Evolutionary conservation across 2,888 invertebrate species (phyloP).

Genomic region (Hirtodrosophila histrioides): DNA sequence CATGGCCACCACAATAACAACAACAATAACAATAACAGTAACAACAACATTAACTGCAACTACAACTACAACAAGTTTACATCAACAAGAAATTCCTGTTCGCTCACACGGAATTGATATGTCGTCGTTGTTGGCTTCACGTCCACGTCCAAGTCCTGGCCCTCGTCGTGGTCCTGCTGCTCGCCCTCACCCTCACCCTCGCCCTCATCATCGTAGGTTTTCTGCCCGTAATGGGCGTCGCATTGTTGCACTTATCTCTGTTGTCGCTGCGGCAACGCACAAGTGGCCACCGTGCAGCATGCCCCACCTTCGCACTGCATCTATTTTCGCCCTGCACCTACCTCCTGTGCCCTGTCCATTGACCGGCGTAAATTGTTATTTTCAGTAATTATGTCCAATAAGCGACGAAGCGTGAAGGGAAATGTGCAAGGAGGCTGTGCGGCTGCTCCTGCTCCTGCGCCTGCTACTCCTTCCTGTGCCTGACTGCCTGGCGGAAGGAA

Average conservation of each 20-base stretch:
- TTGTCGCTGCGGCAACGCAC: constrained; percentile 69
- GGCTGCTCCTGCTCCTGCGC: constrained; percentile 10
- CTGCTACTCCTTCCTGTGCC: constrained; percentile 7
- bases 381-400: constrained; percentile 79
- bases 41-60: constrained; percentile 6
- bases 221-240: constrained; percentile 3
- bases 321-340: neutral
- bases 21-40: constrained; percentile 6
- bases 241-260: constrained; percentile 72
- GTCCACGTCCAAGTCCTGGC: neutral
- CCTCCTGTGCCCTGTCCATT: constrained; percentile 4
- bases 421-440: constrained; percentile 8
- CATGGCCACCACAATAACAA: constrained; percentile 37
- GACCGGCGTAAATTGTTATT: constrained; percentile 73
- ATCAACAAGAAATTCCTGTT: constrained; percentile 56
- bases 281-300: constrained; percentile 47
- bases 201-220: constrained; percentile 1
- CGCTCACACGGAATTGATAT: constrained; percentile 76
- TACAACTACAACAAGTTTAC: constrained; percentile 33
- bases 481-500: constrained; percentile 59
- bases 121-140: constrained; percentile 42
- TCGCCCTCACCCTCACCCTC: constrained; percentile 7
- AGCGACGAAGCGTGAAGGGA: constrained; percentile 68
- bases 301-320: neutral
- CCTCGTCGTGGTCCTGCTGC: neutral